Base-by-base conservation (phyloP, 2,888 invertebrate species). In the Terebella lapidaria region DNA sequence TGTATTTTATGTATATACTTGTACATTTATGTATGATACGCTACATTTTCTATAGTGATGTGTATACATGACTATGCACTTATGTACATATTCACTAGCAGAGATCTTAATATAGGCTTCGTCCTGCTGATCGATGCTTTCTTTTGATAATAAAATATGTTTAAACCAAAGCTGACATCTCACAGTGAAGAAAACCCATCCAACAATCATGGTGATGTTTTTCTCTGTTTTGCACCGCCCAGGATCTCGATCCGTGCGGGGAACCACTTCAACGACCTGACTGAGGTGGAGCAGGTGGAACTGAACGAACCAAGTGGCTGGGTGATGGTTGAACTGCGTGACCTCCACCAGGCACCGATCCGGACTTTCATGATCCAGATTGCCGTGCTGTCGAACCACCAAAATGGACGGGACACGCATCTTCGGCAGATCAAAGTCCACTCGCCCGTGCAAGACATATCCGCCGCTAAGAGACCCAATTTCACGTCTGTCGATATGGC, bases 381-480 rank as follows among this genome's bases (percentile, higher is more conserved):
- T 28, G 79, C 77, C 2, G 74, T 81, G 1, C 87, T 96, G 52
- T 93, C 94, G 70, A 99, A 99, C 82, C 99, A 99, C 81, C 99
- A 99, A 80, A 99, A 97, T 83, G 99, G 99, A 2, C 83, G 99
- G 64, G 99, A 99, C 77, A 97, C 97, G 1, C 99, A 99, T 76
- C 91, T 99, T 87, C 85, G 97, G 57, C 94, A 94, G 81, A 94
- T 97, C 62, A 92, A 94, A 82, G 89, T 97, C 58, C 92, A 95
- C 78, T 94, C 95, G 54, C 94, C 95, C 0, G 85, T 74, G 1
- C 75, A 77, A 60, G 71, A 71, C 59, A 61, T 64, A 46, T 77
- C 81, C 25, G 72, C 80, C 55, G 74, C 79, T 10, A 76, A 78
- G 62, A 81, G 83, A 73, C 88, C 88, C 46, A 88, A 88, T 76